Percentiles rank a stretch among this genome's conserved stretches.
Evolutionary conservation across 2,797 vertebrate species (phyloP).

Genomic region (Capromys pilorides): DNA sequence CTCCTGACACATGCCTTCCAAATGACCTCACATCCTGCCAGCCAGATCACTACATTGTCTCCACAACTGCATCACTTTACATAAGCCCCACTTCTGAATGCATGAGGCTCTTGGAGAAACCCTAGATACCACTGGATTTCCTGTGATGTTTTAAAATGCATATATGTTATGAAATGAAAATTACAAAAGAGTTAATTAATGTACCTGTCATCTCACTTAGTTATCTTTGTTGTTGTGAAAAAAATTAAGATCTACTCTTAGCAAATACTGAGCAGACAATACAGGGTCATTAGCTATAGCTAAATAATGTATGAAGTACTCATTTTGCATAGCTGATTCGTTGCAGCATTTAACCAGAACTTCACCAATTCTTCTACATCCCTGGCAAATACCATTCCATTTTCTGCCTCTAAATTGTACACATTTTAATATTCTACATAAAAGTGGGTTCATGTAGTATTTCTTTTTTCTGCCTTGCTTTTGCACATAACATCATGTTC

Average conservation of each 20-base stretch:
- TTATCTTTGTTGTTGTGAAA: not conserved
- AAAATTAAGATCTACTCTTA: not conserved
- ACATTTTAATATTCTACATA: not conserved
- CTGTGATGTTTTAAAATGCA: not conserved
- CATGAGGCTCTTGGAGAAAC: not conserved
- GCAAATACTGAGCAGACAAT: not conserved
- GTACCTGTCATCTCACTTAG: too few relatives aligned
- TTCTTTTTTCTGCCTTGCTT: not conserved
- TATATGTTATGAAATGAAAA: not conserved
- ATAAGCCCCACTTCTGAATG: not conserved
- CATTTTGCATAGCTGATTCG: not conserved
- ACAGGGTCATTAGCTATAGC: not conserved
- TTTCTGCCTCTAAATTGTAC: too few relatives aligned
- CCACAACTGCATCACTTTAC: not conserved
- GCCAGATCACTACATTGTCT: not conserved
- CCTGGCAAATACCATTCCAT: not conserved
- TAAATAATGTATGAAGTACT: not conserved
- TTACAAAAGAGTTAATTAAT: not conserved
- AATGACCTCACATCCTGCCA: not conserved
- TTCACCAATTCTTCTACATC: not conserved
- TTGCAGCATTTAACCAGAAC: not conserved
- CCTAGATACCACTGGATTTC: not conserved
- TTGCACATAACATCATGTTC: too few relatives aligned
- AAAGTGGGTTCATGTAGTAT: not conserved
- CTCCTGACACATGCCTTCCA: not conserved